Base-by-base conservation (phyloP, 2,888 invertebrate genomes). In the Calliphora vomitoria region DNA sequence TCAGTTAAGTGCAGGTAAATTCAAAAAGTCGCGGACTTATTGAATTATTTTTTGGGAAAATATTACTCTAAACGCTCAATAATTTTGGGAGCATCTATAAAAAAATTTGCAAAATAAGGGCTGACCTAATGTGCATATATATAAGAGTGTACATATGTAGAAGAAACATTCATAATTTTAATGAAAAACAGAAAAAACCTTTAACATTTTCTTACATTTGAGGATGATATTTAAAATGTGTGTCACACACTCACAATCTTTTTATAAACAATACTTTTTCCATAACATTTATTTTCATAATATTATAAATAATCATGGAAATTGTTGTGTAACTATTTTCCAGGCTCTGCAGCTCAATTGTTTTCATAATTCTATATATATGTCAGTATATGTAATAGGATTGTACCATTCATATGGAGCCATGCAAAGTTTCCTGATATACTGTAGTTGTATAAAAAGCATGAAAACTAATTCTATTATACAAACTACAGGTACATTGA, bases 251-350 rank as follows among this genome's bases (percentile, higher is more conserved):
- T 44, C 6, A 5, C 35, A 35, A 35, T 44, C 11, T 10, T 44
- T 44, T 44, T 44, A 44, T 44, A 41, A 8, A 11, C 11, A 0
- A 44, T 31, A 60, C 13, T 44, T 31, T 75, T 62, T 75, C 60
- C 74, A 62, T 62, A 10, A 18, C 47, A 47, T 75, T 75, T 75
- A 31, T 62, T 31, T 60, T 75, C 47, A 31, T 47, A 75, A 31
- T 35, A 31, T 62, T 41, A 11, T 25, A 55, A 55, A 58, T 44
- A 10, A n/a, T 18, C 71, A 71, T 71, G 38, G 13, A 50, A 41
- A 41, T n/a, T 41, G 71, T 38, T n/a, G 50, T 53, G 5, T 11
- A 69, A 31, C 31, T 50, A 50, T 15, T 50, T 13, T 55, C 1
- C 53, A 35, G 72, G 20, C 20, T 0, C 8, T 8, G 11, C 10